Conservation (phyloP, 2,797 vertebrate species). For the Pangasius krempfi region DNA sequence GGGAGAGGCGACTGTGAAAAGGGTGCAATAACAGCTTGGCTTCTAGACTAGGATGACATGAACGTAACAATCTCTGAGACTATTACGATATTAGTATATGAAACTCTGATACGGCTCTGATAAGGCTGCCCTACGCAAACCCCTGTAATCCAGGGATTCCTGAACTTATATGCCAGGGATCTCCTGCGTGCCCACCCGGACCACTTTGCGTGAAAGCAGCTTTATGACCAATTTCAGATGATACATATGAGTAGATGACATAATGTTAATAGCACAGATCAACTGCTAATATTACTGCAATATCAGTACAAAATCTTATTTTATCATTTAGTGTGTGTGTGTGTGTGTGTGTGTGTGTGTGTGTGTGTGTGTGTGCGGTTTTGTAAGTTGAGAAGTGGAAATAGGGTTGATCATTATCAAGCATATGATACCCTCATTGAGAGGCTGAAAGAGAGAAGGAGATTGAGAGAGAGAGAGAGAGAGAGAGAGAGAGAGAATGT, state of each 20-base stretch:
- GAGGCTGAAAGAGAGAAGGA: constrained; percentile 14
- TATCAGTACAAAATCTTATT: neutral
- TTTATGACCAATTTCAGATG: neutral
- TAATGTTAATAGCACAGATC: neutral
- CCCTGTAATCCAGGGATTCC: neutral
- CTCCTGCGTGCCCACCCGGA: neutral
- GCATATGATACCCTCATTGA: constrained; percentile 46
- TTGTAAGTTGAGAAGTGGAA: constrained; percentile 57
- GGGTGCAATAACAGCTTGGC: neutral
- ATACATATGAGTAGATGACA: neutral
- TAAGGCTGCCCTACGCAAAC: neutral
- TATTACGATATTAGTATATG: neutral
- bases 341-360: constrained; percentile 30
- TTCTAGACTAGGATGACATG: too few relatives aligned
- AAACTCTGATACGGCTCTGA: neutral
- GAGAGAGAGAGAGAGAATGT: neutral
- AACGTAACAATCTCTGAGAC: neutral
- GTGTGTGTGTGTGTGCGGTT: constrained; percentile 10
- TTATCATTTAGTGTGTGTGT: neutral
- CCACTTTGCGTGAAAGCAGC: neutral
- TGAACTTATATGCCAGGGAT: neutral
- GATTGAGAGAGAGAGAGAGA: neutral
- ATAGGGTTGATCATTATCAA: constrained; percentile 53
- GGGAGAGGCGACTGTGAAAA: neutral
- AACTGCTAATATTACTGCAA: neutral